Evolutionary conservation across 2,888 invertebrate genomes (phyloP).

Genomic region (Cerceris ruficornis): DNA sequence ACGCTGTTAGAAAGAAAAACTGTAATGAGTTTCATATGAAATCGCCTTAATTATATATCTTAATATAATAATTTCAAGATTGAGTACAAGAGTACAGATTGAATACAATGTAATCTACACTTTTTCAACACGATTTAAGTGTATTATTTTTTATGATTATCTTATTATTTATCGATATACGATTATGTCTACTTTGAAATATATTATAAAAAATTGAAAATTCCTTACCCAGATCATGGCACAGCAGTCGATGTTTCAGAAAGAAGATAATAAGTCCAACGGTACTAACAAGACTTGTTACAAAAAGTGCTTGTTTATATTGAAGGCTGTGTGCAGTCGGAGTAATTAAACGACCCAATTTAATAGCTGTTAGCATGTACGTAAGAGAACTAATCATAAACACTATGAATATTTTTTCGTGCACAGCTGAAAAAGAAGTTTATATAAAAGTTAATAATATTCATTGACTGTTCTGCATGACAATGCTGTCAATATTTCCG

Average conservation of each 20-base stretch:
- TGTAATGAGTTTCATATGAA: slow-evolving; percentile 6
- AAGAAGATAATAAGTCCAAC: slow-evolving; percentile 93
- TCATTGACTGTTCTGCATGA: too few species aligned
- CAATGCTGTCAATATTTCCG: too few species aligned
- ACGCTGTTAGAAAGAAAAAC: slow-evolving; percentile 85
- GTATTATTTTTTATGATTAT: slow-evolving; percentile 6
- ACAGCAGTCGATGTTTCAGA: slow-evolving; percentile 93
- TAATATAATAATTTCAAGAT: background rate
- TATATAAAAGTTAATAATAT: background rate
- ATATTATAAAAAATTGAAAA: slow-evolving; percentile 8
- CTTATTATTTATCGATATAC: slow-evolving; percentile 3
- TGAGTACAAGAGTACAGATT: too few species aligned
- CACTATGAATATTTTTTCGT: slow-evolving; percentile 95
- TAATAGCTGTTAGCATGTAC: slow-evolving; percentile 91
- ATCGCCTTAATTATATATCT: background rate
- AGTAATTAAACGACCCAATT: slow-evolving; percentile 83
- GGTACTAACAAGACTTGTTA: slow-evolving; percentile 90
- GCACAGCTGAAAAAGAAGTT: slow-evolving; percentile 86
- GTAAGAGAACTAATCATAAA: slow-evolving; percentile 93
- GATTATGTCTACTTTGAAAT: slow-evolving; percentile 1
- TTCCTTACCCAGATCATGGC: slow-evolving; percentile 92
- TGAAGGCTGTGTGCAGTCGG: slow-evolving; percentile 80
- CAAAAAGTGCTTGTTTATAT: slow-evolving; percentile 89
- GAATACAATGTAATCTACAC: too few species aligned
- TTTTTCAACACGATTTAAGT: too few species aligned